These are phyloP conservation scores for Gnathonemus echidnorhynchus DNA, from an alignment of 2,113 vertebrate species.

Conservation along the genomic window DNA sequence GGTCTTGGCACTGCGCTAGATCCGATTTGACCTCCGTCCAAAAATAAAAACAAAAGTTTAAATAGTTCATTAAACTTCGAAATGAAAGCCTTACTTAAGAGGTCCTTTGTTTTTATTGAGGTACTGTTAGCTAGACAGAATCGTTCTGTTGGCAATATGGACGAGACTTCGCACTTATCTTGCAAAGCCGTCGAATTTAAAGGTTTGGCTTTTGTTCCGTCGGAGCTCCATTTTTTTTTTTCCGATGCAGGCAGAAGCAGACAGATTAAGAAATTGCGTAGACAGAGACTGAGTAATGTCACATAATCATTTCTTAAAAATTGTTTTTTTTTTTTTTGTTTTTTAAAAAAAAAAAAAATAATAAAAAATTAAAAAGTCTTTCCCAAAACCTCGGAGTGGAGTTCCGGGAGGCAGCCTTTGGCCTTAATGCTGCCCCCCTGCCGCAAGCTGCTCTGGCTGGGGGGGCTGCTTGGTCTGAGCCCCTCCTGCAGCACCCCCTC, in stretches of 20 bases:
- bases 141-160: conserved; percentile 56
- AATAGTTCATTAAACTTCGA: conserved; percentile 18
- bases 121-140: conserved; percentile 39
- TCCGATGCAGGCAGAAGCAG: conserved; percentile 40
- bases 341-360: conserved; percentile 6
- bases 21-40: conserved; percentile 5
- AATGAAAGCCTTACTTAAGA: conserved; percentile 42
- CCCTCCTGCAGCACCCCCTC: not conserved
- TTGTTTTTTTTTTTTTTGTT: not conserved
- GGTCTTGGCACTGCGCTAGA: not conserved
- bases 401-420: not conserved
- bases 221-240: conserved; percentile 49
- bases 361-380: conserved; percentile 24
- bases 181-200: conserved; percentile 34
- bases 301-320: conserved; percentile 25
- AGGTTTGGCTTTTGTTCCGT: conserved; percentile 44
- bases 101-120: conserved; percentile 23
- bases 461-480: not conserved
- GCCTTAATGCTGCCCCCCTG: not conserved
- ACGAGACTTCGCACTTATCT: conserved; percentile 40
- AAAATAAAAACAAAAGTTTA: not conserved
- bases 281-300: not conserved
- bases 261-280: not conserved
- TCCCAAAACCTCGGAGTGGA: conserved; percentile 29
- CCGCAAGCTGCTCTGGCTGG: not conserved